A percentile compares a stretch with the other conserved stretches of the same genome.
Conservation (phyloP, 2,888 invertebrate genomes). For the Drosophila nr. medialis region DNA sequence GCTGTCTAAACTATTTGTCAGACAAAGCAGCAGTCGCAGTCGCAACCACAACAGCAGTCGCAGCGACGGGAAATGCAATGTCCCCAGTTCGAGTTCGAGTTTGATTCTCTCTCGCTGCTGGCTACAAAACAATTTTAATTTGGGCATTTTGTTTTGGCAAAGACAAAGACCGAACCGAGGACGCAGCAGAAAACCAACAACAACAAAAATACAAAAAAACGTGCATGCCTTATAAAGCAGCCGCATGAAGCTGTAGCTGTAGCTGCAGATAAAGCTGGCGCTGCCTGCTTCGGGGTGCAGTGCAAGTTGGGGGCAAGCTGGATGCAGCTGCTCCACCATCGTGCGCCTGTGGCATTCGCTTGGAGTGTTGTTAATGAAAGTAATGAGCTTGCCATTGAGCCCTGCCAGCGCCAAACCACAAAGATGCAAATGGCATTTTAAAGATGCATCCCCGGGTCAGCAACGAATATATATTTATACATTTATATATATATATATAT, state of each 20-base stretch:
- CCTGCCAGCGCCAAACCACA: slow-evolving; percentile 73
- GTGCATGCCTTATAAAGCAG: slow-evolving; percentile 76
- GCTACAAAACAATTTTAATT: slow-evolving; percentile 78
- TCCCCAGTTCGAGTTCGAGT: slow-evolving; percentile 59
- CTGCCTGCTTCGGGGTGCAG: slow-evolving; percentile 19
- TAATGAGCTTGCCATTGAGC: slow-evolving; percentile 72
- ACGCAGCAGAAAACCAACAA: slow-evolving; percentile 27
- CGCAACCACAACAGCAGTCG: slow-evolving; percentile 13
- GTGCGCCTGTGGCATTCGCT: slow-evolving; percentile 64
- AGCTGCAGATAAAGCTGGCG: slow-evolving; percentile 15
- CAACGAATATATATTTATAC: slow-evolving; percentile 1
- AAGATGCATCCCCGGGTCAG: slow-evolving; percentile 80
- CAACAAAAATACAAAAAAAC: slow-evolving; percentile 55
- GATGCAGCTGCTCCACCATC: slow-evolving; percentile 60
- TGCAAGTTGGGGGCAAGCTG: slow-evolving; percentile 15
- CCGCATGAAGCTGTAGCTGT: slow-evolving; percentile 22
- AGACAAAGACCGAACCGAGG: slow-evolving; percentile 49
- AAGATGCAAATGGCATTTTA: slow-evolving; percentile 84
- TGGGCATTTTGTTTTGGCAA: slow-evolving; percentile 80
- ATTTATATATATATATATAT: not conserved
- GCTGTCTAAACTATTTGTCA: slow-evolving; percentile 85
- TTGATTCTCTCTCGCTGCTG: slow-evolving; percentile 15
- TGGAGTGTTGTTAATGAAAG: slow-evolving; percentile 80
- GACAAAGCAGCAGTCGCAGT: slow-evolving; percentile 55
- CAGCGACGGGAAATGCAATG: slow-evolving; percentile 63